Percentiles rank a stretch among this genome's conserved stretches.
Conservation (phyloP, 2,888 invertebrate genomes). For the Cantharis nigra region DNA sequence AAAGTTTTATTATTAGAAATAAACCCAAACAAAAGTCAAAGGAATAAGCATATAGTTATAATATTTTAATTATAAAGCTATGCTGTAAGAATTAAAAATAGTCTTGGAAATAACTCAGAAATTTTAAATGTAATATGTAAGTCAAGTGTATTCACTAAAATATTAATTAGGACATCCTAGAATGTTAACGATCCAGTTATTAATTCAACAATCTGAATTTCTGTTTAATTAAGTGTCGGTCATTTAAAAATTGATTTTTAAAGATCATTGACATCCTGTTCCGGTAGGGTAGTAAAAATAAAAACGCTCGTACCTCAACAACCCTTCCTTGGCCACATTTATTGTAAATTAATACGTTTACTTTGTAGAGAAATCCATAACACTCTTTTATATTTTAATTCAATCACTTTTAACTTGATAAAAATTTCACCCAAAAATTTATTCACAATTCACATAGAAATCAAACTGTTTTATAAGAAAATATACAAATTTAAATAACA, state of each 20-base stretch:
- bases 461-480: neutral
- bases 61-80: conserved; percentile 19
- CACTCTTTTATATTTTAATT: neutral
- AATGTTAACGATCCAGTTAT: neutral
- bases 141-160: neutral
- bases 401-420: neutral
- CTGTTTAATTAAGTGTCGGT: neutral
- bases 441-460: neutral
- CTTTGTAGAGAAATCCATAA: neutral
- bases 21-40: neutral
- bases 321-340: neutral
- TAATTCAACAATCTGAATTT: neutral
- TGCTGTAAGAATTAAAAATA: conserved; percentile 25
- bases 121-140: neutral
- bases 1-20: neutral
- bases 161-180: neutral
- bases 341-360: neutral
- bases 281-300: neutral
- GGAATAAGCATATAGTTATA: neutral
- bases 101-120: conserved; percentile 6
- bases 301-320: neutral
- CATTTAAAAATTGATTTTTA: neutral
- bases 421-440: neutral
- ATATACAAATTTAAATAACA: conserved; percentile 9
- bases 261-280: neutral